Evolutionary conservation across 2,888 invertebrate genomes (phyloP).

Genomic region (Plemyria rubiginata): DNA sequence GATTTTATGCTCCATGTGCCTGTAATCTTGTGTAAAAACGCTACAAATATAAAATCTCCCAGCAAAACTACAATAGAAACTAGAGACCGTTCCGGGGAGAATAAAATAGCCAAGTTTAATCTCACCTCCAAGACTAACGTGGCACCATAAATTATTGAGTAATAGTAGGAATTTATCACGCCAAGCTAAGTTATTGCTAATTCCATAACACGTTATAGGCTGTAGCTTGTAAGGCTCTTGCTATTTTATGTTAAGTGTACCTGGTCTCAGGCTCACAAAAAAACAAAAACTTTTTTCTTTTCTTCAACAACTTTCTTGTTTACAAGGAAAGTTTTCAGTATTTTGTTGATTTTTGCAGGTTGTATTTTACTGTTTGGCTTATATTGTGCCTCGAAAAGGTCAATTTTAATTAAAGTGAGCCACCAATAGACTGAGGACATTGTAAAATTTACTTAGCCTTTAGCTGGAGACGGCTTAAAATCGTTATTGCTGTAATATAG

Average conservation of each 20-base stretch:
- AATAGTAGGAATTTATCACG: constrained; percentile 33
- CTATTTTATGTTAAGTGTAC: constrained; percentile 24
- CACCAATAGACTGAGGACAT: neutral
- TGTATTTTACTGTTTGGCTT: neutral
- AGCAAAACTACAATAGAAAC: constrained; percentile 2
- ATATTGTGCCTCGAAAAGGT: too few relatives aligned
- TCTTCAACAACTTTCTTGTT: neutral
- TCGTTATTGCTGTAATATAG: too few relatives aligned
- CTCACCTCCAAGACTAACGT: constrained; percentile 27
- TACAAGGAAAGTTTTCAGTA: neutral
- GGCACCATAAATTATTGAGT: constrained; percentile 31
- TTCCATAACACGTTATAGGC: constrained; percentile 27
- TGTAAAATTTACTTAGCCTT: too few relatives aligned
- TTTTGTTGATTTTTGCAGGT: neutral
- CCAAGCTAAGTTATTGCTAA: constrained; percentile 34
- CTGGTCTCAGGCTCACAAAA: constrained; percentile 6
- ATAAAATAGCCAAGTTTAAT: constrained; percentile 29
- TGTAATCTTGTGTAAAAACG: too few relatives aligned
- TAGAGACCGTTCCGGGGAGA: constrained; percentile 8
- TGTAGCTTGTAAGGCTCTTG: constrained; percentile 5
- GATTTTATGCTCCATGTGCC: too few relatives aligned
- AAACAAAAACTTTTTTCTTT: neutral
- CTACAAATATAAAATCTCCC: neutral
- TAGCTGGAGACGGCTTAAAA: too few relatives aligned
- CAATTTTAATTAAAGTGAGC: neutral